Conservation (phyloP, 2,888 invertebrate genomes). For the Homarus gammarus region DNA sequence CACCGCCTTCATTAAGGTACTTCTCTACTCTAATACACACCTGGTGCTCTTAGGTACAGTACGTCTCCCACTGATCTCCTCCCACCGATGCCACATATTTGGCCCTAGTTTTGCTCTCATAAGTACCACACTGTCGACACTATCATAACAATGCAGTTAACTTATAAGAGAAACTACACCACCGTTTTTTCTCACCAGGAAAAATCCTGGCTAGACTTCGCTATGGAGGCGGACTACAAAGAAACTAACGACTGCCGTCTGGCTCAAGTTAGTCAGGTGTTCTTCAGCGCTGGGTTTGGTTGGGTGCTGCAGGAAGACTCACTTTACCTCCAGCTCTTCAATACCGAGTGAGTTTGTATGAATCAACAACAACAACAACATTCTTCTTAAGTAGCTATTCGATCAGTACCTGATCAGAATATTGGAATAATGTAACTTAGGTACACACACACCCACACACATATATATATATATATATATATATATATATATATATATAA, state of each 20-base stretch:
- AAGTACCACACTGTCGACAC: no score
- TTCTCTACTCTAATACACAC: no score
- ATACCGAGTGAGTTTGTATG: slow-evolving; percentile 69
- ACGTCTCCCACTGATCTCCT: no score
- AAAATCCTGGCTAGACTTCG: slow-evolving; percentile 75
- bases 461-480: slow-evolving; percentile 11
- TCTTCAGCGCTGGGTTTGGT: slow-evolving; percentile 76
- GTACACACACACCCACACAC: not conserved
- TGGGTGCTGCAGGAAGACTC: slow-evolving; percentile 70
- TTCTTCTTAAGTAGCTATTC: no score
- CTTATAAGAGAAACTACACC: no score
- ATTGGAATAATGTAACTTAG: no score
- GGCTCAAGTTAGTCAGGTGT: slow-evolving; percentile 67
- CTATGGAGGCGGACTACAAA: slow-evolving; percentile 73
- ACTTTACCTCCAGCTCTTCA: slow-evolving; percentile 70
- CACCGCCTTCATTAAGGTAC: slow-evolving; percentile 75
- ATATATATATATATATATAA: slow-evolving; percentile 13
- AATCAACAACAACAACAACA: no score
- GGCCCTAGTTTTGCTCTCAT: no score
- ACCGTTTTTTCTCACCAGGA: slow-evolving; percentile 53
- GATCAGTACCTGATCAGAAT: no score
- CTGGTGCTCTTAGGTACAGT: no score
- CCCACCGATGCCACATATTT: no score
- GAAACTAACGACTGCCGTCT: slow-evolving; percentile 69
- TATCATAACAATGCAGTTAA: no score